phyloP scores from a whole-genome alignment of 2,797 vertebrate genomes.

The Sebastes cheni region DNA sequence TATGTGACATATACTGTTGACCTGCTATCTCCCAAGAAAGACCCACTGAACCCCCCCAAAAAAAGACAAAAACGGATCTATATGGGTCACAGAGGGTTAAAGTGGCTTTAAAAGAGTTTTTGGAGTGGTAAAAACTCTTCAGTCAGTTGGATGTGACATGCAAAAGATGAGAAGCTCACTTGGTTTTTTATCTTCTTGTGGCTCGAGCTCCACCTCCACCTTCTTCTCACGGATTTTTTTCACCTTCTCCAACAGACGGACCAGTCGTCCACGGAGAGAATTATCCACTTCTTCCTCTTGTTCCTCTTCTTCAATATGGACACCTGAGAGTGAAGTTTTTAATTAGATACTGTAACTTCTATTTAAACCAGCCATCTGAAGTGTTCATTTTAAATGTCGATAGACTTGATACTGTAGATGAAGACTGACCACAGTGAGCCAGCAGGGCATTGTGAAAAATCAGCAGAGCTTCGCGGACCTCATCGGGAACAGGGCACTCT shows the following conservation, averaged over 20 bases:
- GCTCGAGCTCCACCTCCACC: constrained; percentile 79
- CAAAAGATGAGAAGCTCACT: constrained; percentile 75
- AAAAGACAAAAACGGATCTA: too few relatives aligned
- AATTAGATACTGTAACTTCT: not conserved
- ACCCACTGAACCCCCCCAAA: too few relatives aligned
- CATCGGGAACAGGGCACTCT: constrained; percentile 87
- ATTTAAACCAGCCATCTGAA: not conserved
- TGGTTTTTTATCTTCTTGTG: constrained; percentile 88
- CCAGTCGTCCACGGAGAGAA: constrained; percentile 85
- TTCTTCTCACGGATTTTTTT: constrained; percentile 83
- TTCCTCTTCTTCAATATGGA: constrained; percentile 89
- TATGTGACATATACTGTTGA: too few relatives aligned
- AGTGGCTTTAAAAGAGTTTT: too few relatives aligned
- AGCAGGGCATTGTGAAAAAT: constrained; percentile 89
- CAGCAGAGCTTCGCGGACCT: constrained; percentile 83
- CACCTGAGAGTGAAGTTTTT: constrained; percentile 65
- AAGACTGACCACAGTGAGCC: constrained; percentile 89
- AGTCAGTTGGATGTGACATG: not conserved
- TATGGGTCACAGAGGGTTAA: too few relatives aligned
- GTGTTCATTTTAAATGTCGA: not conserved
- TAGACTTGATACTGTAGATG: not conserved
- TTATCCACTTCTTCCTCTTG: constrained; percentile 88
- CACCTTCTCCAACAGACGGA: constrained; percentile 87
- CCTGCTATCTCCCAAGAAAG: too few relatives aligned
- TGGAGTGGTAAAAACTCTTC: too few relatives aligned